Evolutionary conservation across 1,140 invertebrate species (phyloP), one percentile per base, ranked within the genome.

Genomic region (Pinna nobilis): DNA sequence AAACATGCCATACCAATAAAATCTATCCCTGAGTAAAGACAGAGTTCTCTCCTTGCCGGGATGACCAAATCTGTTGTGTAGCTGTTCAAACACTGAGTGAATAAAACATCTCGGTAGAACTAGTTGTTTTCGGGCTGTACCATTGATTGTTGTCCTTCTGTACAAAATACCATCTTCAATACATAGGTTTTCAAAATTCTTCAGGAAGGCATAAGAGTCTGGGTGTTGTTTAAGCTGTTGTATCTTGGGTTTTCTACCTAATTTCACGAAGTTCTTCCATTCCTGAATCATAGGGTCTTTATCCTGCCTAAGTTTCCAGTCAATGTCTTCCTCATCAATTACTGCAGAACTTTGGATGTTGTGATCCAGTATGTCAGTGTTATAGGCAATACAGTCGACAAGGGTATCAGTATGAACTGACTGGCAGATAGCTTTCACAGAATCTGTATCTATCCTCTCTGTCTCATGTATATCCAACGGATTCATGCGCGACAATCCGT

Each of bases 51-150:
- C 57, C 37, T 20, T 20, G 1, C 65, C 75, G 3, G 41, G 39
- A 60, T 77, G 75, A 15, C 65, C 70, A 55, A 73, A 68, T 13
- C 74, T 32, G 28, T 64, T 39, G 37, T 69, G 70, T 1, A 77
- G 30, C 28, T 60, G 50, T 41, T 69, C 28, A 2, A 74, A 18
- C 1, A 77, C 70, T 15, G 49, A 7, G 32, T 20, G 1, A 1
- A 28, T 23, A 57, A 50, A 59, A 2, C 6, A 7, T 30, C 15
- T 15, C 28, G 76, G 70, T 18, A 74, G n/a, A 20, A 74, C 64
- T 23, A 65, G 0, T 30, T 77, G 75, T 2, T 57, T 35, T 18
- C 32, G 33, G 0, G 20, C 32, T 55, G 55, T 23, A 23, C 57
- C 41, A 9, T 61, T 25, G 7, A 61, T 25, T 1, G 2, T 37